Percentiles rank a stretch among this genome's conserved stretches.
These are phyloP conservation scores for Pollenia amentaria DNA, from an alignment of 2,888 invertebrate species.

Conservation along the genomic window DNA sequence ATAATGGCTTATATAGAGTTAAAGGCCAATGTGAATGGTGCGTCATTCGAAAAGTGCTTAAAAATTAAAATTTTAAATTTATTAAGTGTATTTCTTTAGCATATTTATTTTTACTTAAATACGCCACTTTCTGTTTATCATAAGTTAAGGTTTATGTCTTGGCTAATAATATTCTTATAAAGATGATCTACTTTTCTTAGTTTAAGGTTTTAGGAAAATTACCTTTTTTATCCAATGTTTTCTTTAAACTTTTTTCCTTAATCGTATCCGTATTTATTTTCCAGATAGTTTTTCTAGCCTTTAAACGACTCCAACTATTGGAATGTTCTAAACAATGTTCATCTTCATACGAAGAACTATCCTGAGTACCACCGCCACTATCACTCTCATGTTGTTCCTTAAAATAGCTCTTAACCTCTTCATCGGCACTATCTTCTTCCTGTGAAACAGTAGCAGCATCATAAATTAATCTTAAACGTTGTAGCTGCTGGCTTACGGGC, in stretches of 20 bases:
- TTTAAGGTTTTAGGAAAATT: slow-evolving; percentile 64
- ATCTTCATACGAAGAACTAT: slow-evolving; percentile 81
- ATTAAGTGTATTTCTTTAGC: no score
- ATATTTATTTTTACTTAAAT: no score
- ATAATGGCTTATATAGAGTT: not conserved
- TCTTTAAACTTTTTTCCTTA: slow-evolving; percentile 42
- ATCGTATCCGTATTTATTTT: slow-evolving; percentile 79
- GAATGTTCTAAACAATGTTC: slow-evolving; percentile 79
- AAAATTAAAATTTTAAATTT: not conserved
- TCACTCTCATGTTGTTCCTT: slow-evolving; percentile 80
- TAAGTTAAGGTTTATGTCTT: not conserved
- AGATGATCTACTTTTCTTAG: slow-evolving; percentile 73
- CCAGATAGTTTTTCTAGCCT: slow-evolving; percentile 84
- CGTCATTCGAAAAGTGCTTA: not conserved
- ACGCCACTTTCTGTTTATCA: not conserved
- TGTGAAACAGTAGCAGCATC: slow-evolving; percentile 84
- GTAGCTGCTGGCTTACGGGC: slow-evolving; percentile 82
- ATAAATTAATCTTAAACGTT: slow-evolving; percentile 82
- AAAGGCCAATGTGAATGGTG: not conserved
- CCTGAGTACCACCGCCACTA: slow-evolving; percentile 81
- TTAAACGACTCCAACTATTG: slow-evolving; percentile 87
- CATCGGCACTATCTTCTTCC: slow-evolving; percentile 86
- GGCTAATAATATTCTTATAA: slow-evolving; percentile 9
- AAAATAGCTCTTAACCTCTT: slow-evolving; percentile 87
- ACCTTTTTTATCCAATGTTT: slow-evolving; percentile 78